A percentile compares a stretch with the other conserved stretches of the same genome.
These are phyloP conservation scores for Ophion costatus DNA, from an alignment of 2,888 invertebrate species.

Conservation along the genomic window DNA sequence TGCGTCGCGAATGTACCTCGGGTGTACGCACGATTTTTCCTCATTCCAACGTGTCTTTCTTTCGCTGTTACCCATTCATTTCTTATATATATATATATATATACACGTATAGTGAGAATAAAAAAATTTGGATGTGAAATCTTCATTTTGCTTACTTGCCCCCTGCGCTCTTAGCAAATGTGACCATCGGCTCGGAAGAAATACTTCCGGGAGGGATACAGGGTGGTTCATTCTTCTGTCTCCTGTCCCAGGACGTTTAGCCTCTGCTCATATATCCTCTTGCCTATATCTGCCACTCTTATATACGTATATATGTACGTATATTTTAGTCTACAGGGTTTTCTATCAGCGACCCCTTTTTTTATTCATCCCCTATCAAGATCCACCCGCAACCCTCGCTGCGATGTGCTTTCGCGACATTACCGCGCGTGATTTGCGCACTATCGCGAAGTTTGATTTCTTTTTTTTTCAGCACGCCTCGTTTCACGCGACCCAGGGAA, in stretches of 20 bases:
- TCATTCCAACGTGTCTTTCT: constrained; percentile 26
- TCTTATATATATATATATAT: constrained; percentile 47
- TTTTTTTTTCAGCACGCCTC: constrained; percentile 50
- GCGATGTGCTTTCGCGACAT: constrained; percentile 62
- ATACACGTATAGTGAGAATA: constrained; percentile 23
- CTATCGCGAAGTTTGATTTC: constrained; percentile 34
- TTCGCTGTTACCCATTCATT: constrained; percentile 69
- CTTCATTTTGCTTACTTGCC: constrained; percentile 77
- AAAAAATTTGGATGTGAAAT: constrained; percentile 82
- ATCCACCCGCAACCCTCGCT: constrained; percentile 55
- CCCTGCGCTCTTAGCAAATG: constrained; percentile 57
- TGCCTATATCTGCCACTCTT: constrained; percentile 9
- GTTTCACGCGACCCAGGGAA: constrained; percentile 47
- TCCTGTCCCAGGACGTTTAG: constrained; percentile 60
- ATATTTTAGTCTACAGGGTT: constrained; percentile 24
- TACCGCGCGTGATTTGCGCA: constrained; percentile 63
- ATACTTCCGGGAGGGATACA: constrained; percentile 79
- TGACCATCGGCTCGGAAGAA: constrained; percentile 81
- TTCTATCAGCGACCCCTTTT: constrained; percentile 61
- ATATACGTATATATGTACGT: constrained; percentile 39
- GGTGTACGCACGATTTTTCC: constrained; percentile 46
- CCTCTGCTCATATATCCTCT: constrained; percentile 36
- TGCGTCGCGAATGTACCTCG: constrained; percentile 48
- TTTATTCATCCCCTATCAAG: constrained; percentile 54
- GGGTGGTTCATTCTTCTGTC: constrained; percentile 43